Conservation (phyloP, 2,797 vertebrate species). For the Nothura maculosa region DNA sequence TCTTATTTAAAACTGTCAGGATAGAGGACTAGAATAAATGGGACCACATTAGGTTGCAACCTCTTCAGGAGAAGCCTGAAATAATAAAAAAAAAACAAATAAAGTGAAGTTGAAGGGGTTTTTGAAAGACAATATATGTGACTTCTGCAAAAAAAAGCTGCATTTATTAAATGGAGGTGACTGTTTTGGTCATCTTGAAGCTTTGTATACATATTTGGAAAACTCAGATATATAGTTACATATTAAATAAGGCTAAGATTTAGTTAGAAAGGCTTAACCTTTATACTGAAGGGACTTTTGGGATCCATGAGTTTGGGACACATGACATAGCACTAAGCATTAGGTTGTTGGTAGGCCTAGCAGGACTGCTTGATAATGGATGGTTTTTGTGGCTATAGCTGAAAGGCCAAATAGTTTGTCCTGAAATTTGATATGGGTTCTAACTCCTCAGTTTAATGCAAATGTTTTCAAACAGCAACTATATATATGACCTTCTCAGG, state of each 20-base stretch:
- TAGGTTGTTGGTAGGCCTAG: neutral
- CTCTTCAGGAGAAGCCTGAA: neutral
- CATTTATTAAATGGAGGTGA: neutral
- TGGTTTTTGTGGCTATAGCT: neutral
- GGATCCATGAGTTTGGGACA: neutral
- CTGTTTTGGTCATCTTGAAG: neutral
- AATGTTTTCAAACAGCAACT: neutral
- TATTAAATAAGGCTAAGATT: no score
- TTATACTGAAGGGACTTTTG: no score
- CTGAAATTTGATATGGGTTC: neutral
- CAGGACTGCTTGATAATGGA: neutral
- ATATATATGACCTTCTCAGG: neutral
- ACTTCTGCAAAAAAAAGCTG: neutral
- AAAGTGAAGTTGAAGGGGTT: neutral
- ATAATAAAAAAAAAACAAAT: neutral
- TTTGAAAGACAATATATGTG: neutral
- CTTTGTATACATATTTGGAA: no score
- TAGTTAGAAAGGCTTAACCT: no score
- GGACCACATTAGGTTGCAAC: neutral
- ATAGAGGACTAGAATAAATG: neutral
- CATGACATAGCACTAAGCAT: neutral
- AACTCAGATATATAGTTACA: no score
- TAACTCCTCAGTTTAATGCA: neutral
- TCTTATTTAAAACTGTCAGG: neutral
- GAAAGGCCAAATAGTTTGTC: neutral